phyloP scores from a whole-genome alignment of 2,113 vertebrate species.

The Geococcyx californianus region DNA sequence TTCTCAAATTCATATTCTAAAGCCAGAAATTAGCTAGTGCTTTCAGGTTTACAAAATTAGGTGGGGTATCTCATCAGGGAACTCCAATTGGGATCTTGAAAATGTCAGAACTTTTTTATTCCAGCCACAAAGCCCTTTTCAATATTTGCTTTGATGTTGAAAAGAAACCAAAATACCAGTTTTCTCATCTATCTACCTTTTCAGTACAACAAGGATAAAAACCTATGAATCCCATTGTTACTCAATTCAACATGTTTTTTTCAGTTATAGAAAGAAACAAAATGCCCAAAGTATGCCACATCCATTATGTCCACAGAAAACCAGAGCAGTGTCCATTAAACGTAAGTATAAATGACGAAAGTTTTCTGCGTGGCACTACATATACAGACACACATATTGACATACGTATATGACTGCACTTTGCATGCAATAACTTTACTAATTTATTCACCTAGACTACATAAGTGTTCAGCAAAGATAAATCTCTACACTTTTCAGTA shows the following conservation, averaged over 20 bases:
- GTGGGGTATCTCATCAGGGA: background rate
- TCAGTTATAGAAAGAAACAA: background rate
- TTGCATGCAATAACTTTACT: background rate
- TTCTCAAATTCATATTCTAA: background rate
- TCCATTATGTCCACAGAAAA: constrained; percentile 10
- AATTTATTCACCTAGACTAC: background rate
- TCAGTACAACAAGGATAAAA: constrained; percentile 17
- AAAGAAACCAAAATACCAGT: background rate
- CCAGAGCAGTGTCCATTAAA: background rate
- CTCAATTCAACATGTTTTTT: constrained; percentile 17
- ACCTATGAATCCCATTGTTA: constrained; percentile 30
- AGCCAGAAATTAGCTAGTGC: background rate
- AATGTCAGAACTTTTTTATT: background rate
- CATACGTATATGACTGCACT: background rate
- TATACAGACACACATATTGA: background rate
- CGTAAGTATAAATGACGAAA: background rate
- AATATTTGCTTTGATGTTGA: background rate
- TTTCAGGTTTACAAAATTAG: background rate
- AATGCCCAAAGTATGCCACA: constrained; percentile 31
- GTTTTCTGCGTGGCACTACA: background rate
- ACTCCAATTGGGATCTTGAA: background rate
- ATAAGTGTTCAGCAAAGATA: background rate
- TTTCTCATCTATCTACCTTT: background rate
- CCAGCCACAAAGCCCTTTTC: background rate
- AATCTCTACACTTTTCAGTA: background rate